Percentiles rank a stretch among this genome's conserved stretches.
Conservation (phyloP, 2,113 vertebrate species). For the Polyodon spathula region DNA sequence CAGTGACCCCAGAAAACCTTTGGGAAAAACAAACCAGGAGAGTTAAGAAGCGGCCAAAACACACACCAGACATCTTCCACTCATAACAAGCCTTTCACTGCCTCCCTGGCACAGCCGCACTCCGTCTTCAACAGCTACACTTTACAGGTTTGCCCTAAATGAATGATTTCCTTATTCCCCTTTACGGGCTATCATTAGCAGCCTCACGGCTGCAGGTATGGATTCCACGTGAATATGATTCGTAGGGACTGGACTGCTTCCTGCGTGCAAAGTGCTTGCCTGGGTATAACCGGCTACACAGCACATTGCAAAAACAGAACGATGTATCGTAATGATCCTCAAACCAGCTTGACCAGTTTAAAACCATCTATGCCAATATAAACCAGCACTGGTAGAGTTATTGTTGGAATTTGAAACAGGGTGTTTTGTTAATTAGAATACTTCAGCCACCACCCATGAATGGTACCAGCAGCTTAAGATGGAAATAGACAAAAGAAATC, state of each 20-base stretch:
- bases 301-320: too few relatives aligned
- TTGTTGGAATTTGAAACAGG: too few relatives aligned
- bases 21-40: constrained; percentile 49
- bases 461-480: too few relatives aligned
- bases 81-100: constrained; percentile 37
- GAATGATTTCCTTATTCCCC: constrained; percentile 62
- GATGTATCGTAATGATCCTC: too few relatives aligned
- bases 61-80: constrained; percentile 37
- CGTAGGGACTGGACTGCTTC: constrained; percentile 5
- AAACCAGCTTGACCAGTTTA: too few relatives aligned
- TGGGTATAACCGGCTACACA: too few relatives aligned
- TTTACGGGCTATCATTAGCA: constrained; percentile 46
- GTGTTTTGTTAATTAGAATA: too few relatives aligned
- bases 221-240: constrained; percentile 36
- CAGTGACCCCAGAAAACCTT: constrained; percentile 99
- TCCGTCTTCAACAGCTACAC: constrained; percentile 36
- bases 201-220: constrained; percentile 36
- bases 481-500: too few relatives aligned
- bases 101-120: constrained; percentile 13
- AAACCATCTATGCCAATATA: too few relatives aligned
- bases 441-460: too few relatives aligned
- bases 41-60: constrained; percentile 45
- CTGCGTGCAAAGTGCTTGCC: not conserved
- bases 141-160: constrained; percentile 37
- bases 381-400: too few relatives aligned